These are phyloP conservation scores for Misgurnus mizolepis DNA, from an alignment of 2,113 vertebrate species.

Conservation along the genomic window DNA sequence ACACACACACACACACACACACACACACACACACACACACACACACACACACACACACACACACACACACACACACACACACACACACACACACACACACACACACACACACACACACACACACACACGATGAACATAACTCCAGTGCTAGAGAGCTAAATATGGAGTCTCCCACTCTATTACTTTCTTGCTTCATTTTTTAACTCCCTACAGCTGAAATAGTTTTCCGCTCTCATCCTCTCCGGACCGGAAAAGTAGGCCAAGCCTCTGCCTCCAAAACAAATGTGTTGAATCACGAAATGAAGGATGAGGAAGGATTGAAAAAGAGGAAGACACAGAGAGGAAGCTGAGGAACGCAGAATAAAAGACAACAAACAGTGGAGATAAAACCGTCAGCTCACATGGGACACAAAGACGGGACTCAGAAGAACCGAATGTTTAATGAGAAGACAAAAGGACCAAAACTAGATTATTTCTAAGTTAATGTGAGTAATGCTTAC, in stretches of 20 bases:
- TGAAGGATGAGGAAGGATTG: constrained; percentile 5
- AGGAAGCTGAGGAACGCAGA: neutral
- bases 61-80: constrained; percentile 22
- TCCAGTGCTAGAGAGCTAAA: constrained; percentile 68
- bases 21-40: constrained; percentile 26
- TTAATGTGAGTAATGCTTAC: neutral
- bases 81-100: constrained; percentile 34
- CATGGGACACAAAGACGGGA: neutral
- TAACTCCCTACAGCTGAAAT: constrained; percentile 69
- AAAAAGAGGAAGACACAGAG: neutral
- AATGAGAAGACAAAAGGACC: neutral
- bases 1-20: neutral
- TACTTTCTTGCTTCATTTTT: constrained; percentile 30
- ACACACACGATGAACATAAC: constrained; percentile 61
- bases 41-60: constrained; percentile 22
- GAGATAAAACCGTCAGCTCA: neutral
- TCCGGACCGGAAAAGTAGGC: constrained; percentile 74
- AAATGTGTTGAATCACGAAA: constrained; percentile 28
- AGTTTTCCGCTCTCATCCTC: constrained; percentile 70
- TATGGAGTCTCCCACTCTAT: constrained; percentile 65
- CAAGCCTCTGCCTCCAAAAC: constrained; percentile 68
- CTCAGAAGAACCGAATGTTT: neutral
- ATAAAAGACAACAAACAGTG: neutral
- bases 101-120: constrained; percentile 28
- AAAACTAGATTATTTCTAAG: neutral